Conservation (phyloP, 2,888 invertebrate species). For the Sycophila texana region DNA sequence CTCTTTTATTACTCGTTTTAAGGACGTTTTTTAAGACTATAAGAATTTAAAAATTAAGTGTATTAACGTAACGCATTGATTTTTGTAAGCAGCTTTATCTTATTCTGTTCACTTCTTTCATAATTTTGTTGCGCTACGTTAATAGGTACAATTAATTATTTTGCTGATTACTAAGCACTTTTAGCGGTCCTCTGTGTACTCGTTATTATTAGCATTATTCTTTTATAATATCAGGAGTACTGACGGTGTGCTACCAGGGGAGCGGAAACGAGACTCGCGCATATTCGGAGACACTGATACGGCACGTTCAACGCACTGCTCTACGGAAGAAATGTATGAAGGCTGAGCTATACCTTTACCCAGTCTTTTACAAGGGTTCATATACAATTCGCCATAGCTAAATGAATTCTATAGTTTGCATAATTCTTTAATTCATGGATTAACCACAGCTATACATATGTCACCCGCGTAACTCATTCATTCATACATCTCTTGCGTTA, state of each 20-base stretch:
- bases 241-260: constrained; percentile 71
- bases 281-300: constrained; percentile 71
- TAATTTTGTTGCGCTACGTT: neutral
- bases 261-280: constrained; percentile 70
- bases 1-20: too few relatives aligned
- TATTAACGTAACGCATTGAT: neutral
- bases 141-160: neutral
- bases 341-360: constrained; percentile 44
- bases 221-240: constrained; percentile 70
- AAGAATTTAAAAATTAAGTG: neutral
- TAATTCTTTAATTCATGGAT: neutral
- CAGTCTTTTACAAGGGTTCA: neutral
- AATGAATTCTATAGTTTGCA: neutral
- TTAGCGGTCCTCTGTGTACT: neutral
- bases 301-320: constrained; percentile 70
- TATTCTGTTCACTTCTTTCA: too few relatives aligned
- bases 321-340: constrained; percentile 73
- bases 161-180: neutral
- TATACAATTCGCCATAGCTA: too few relatives aligned
- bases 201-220: constrained; percentile 62
- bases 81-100: neutral
- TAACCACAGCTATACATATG: neutral
- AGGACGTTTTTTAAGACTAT: neutral
- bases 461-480: neutral
- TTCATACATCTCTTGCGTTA: neutral